Evolutionary conservation across 2,888 invertebrate species (phyloP), one percentile per base, ranked within the genome.

Genomic region (Meandrusa payeni): DNA sequence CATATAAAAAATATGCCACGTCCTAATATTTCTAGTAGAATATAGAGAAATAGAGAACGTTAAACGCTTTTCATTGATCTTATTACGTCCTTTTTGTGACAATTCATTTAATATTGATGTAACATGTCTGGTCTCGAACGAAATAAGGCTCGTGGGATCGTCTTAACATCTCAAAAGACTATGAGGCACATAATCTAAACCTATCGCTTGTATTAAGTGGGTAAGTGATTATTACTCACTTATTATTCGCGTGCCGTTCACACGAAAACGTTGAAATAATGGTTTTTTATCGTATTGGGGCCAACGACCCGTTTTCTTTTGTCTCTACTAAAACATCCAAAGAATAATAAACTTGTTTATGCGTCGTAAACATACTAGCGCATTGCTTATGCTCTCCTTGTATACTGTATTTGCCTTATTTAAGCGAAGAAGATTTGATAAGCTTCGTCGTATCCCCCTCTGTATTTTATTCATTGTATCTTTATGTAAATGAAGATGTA

Each of bases 211-310:
- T 20, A 37, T 31, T 43, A 48, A 48, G 51, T 52, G 47, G 46
- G 50, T 47, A 51, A 50, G 42, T 36, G 47, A 47, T 58, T 50
- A 52, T 51, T 51, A 50, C 29, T 50, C 48, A 41, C 45, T 55
- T 54, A 37, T 41, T 53, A 57, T 57, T 55, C 54, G 27, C 43
- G 23, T 13, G 46, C 36, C 46, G 50, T 48, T 52, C 42, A 27
- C 15, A 44, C 46, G 51, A 47, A 47, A 51, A 57, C 53, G 50
- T n/a, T n/a, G n/a, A n/a, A n/a, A n/a, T n/a, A n/a, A n/a, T n/a
- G n/a, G n/a, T 52, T 51, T 46, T 46, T 48, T 46, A 51, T 51
- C 54, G 46, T 50, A 51, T 46, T 43, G 48, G 43, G 41, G 47
- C 49, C 36, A 49, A 48, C 34, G 50, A 51, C 51, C 52, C 41